These are phyloP conservation scores for Alfaro cultratus DNA, from an alignment of 2,797 vertebrate species.

Conservation along the genomic window DNA sequence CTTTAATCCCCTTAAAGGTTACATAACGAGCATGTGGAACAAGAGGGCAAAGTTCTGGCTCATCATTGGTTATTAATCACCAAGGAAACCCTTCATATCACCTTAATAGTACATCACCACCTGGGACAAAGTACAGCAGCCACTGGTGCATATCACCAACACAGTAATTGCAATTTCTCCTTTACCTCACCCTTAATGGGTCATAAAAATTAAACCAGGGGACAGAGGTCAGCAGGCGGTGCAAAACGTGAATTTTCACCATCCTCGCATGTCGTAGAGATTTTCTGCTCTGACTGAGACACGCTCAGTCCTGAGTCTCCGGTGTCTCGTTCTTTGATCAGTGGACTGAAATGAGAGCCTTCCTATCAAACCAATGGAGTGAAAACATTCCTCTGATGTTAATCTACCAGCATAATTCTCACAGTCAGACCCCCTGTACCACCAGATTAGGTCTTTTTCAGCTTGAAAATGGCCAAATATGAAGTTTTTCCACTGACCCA, in stretches of 20 bases:
- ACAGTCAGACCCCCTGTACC: background rate
- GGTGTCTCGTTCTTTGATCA: constrained; percentile 62
- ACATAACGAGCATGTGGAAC: constrained; percentile 49
- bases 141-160: constrained; percentile 30
- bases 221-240: background rate
- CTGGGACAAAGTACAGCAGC: constrained; percentile 57
- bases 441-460: background rate
- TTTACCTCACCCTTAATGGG: constrained; percentile 29
- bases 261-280: constrained; percentile 10
- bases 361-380: constrained; percentile 56
- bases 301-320: constrained; percentile 42
- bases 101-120: constrained; percentile 29
- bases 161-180: constrained; percentile 34
- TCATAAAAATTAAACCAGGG: background rate
- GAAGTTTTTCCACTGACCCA: background rate
- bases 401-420: constrained; percentile 44
- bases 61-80: constrained; percentile 49
- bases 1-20: constrained; percentile 52
- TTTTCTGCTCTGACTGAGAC: constrained; percentile 17
- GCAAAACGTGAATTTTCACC: constrained; percentile 8
- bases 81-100: constrained; percentile 50
- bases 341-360: constrained; percentile 29
- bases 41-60: constrained; percentile 48
- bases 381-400: constrained; percentile 63
- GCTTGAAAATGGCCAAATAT: background rate